These are phyloP conservation scores for Augiades crinisus DNA, from an alignment of 2,888 invertebrate species.

Conservation along the genomic window DNA sequence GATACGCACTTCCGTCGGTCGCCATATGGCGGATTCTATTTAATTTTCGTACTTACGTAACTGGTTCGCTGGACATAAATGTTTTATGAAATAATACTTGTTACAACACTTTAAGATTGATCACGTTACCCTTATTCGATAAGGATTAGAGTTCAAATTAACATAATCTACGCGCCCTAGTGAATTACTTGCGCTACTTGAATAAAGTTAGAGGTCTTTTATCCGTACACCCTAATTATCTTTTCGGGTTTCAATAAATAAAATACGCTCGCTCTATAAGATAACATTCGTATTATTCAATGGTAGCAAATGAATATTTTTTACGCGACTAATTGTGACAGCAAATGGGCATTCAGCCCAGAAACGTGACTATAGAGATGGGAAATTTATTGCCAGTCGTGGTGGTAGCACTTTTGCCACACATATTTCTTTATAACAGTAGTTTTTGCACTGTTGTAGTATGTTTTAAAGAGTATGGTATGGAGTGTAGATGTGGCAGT, in stretches of 20 bases:
- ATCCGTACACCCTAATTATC: slow-evolving; percentile 15
- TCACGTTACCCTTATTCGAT: not conserved
- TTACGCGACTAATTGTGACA: too few relatives aligned
- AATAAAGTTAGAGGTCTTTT: slow-evolving; percentile 16
- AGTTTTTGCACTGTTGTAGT: too few relatives aligned
- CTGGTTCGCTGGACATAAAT: slow-evolving; percentile 29
- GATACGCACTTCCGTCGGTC: slow-evolving; percentile 75
- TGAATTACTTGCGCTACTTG: not conserved
- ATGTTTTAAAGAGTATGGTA: too few relatives aligned
- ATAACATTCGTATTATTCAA: slow-evolving; percentile 6
- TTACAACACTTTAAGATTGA: not conserved
- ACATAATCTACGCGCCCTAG: not conserved
- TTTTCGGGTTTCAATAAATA: slow-evolving; percentile 19
- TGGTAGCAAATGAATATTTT: slow-evolving; percentile 13
- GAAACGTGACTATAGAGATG: too few relatives aligned
- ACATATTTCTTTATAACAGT: too few relatives aligned
- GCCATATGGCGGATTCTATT: slow-evolving; percentile 69
- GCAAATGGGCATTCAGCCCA: too few relatives aligned
- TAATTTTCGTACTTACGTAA: slow-evolving; percentile 43
- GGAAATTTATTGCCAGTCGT: too few relatives aligned
- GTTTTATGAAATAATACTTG: slow-evolving; percentile 1
- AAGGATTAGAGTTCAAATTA: not conserved
- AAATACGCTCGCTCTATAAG: not conserved
- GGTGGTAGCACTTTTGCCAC: too few relatives aligned
- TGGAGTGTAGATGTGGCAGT: too few relatives aligned